Conservation (phyloP, 2,113 vertebrate genomes). For the Speoplatyrhinus poulsoni region DNA sequence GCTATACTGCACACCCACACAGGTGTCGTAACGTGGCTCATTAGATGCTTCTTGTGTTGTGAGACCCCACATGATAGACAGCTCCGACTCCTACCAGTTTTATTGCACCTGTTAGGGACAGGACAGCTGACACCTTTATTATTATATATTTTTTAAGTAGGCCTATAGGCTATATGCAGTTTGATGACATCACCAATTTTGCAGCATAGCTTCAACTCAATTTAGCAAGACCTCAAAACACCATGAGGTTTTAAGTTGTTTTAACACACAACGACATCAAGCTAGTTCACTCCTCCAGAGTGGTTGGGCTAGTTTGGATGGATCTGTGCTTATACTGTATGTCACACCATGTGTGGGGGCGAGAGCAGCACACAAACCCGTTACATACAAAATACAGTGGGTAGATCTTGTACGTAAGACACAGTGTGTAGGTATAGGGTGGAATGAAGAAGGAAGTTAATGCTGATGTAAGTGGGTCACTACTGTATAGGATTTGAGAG, state of each 20-base stretch:
- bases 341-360: constrained; percentile 55
- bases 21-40: no score
- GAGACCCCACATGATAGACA: no score
- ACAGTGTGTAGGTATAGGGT: constrained; percentile 45
- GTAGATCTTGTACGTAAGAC: constrained; percentile 53
- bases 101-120: no score
- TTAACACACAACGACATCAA: not conserved
- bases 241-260: not conserved
- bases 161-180: no score
- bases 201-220: not conserved
- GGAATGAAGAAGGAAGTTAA: constrained; percentile 23
- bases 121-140: no score
- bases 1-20: no score
- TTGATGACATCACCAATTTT: not conserved
- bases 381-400: constrained; percentile 25
- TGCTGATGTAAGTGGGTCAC: not conserved
- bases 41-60: no score
- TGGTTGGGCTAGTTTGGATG: not conserved
- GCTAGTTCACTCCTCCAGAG: not conserved
- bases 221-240: not conserved
- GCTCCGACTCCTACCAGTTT: no score
- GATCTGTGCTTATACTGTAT: constrained; percentile 22
- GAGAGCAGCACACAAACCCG: constrained; percentile 50
- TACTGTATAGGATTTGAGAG: no score
- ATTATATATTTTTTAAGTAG: no score